Evolutionary conservation across 2,113 vertebrate genomes (phyloP).

Genomic region (Tetraodon nigroviridis): DNA sequence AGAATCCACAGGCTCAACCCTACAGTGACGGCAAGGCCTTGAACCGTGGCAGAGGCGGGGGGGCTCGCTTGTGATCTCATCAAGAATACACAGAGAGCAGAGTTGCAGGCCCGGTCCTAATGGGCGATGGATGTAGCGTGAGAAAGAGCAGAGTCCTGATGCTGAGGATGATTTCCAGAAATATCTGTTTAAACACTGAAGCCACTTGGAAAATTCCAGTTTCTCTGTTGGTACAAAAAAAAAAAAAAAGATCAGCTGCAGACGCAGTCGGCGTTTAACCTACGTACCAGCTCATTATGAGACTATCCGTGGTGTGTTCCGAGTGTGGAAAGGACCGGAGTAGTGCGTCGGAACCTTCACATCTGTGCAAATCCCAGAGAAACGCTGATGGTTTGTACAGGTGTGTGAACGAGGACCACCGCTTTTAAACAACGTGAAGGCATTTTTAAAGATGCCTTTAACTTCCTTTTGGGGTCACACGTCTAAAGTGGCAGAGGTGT

Average conservation of each 20-base stretch:
- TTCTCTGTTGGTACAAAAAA: constrained; percentile 39
- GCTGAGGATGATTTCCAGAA: constrained; percentile 25
- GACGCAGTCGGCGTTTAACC: constrained; percentile 28
- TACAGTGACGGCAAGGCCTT: not conserved
- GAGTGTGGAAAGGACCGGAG: constrained; percentile 10
- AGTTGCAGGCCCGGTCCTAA: not conserved
- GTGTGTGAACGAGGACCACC: constrained; percentile 43
- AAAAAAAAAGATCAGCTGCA: constrained; percentile 13
- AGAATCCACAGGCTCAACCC: constrained; percentile 1
- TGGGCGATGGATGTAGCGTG: constrained; percentile 14
- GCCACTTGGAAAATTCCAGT: constrained; percentile 21
- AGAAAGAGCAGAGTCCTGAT: constrained; percentile 10
- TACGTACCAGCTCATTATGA: constrained; percentile 6
- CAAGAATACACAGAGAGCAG: constrained; percentile 6
- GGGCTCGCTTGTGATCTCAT: constrained; percentile 3
- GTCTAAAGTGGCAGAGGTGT: constrained; percentile 63
- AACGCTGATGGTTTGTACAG: constrained; percentile 50
- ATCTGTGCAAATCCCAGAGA: constrained; percentile 14
- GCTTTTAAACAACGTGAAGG: constrained; percentile 35
- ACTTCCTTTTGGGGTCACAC: constrained; percentile 63
- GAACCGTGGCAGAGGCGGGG: not conserved
- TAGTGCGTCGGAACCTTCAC: not conserved
- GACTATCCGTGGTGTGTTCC: constrained; percentile 27
- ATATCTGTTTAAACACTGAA: constrained; percentile 33
- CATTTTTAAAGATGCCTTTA: constrained; percentile 57